Base-by-base conservation (phyloP, 2,113 vertebrate genomes). In the Oreochromis aureus region DNA sequence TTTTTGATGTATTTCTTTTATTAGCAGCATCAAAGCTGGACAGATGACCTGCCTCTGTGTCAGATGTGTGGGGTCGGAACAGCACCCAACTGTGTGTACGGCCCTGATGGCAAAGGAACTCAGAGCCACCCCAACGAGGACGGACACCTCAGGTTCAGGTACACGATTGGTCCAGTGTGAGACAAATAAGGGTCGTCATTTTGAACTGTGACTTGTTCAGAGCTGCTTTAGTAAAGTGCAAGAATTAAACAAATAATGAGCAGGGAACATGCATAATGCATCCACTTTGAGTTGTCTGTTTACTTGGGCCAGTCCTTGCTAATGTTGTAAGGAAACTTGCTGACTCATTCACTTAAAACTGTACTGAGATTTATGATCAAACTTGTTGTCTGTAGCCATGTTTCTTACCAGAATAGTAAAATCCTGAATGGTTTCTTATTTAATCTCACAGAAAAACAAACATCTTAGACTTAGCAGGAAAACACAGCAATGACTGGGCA, bases 131-230 rank as follows among this genome's bases (percentile, higher is more conserved):
- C 97, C 1, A 97, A 97, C 3, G 98, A 99, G 93, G 99, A 99
- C 61, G 97, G 95, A 91, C 98, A 98, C 96, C 96, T 99, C 84
- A 96, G 98, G 89, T 98, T 99, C 95, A 98, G 97, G 99, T 99
- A 41, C 27, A 1, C 13, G 16, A 78, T 18, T 12, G 2, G 6
- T 10, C 44, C 3, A 12, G 2, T 44, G 22, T 27, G 39, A 76
- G 3, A 19, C 9, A 48, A 12, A 30, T 76, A 1, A 76, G 44
- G 41, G 44, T 30, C 44, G 15, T 19, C 0, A 3, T 19, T 76
- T 76, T 51, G 44, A 76, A 12, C 44, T 32, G 6, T 48, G 44
- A 30, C 44, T 19, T 18, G 16, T 48, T 19, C 44, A 76, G 9
- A 48, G 71, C 71, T 19, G 46, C 4, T 76, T 7, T 76, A 51